Base-by-base conservation (phyloP, 2,113 vertebrate species). In the Daphoenositta chrysoptera region DNA sequence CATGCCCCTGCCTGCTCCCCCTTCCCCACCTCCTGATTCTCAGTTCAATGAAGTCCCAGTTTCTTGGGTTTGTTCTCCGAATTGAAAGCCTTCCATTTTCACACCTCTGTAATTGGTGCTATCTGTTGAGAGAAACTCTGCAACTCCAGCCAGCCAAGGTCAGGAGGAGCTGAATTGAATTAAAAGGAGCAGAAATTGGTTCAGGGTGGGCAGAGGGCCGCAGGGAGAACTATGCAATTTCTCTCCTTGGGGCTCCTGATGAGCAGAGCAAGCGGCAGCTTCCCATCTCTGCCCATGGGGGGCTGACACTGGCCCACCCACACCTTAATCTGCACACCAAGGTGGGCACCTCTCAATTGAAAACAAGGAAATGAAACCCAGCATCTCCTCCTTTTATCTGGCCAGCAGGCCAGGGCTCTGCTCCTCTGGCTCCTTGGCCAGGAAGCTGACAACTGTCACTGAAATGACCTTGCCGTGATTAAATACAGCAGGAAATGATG, bases 51-150 rank as follows among this genome's bases (percentile, higher is more conserved):
- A 86, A 97, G 96, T 96, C 85, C 66, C 63, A 22, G n/a, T 95
- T 96, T 93, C 97, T 88, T 72, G 84, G 61, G 70, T 96, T 96
- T 96, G 94, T 95, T 97, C 96, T 97, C 93, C 39, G 71, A 91
- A 97, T 94, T 94, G 77, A 95, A 97, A 97, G 93, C 72, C 95
- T 97, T 98, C 97, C 97, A 93, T 97, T 97, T 98, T 98, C 97
- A 94, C 98, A 98, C 97, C 96, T 98, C 78, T 39, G 94, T 98
- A 98, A 98, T 98, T 98, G 98, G 98, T 98, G 98, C 97, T 97
- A 96, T 97, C 96, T 91, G 92, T 96, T 97, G 96, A 97, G 97
- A 98, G 98, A 96, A 98, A 97, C 97, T 97, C 96, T 92, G 96
- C 64, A 93, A 94, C 95, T 97, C 94, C 94, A 97, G 94, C 96